phyloP scores from a whole-genome alignment of 2,888 invertebrate genomes.

The Drosophila meridionalis region DNA sequence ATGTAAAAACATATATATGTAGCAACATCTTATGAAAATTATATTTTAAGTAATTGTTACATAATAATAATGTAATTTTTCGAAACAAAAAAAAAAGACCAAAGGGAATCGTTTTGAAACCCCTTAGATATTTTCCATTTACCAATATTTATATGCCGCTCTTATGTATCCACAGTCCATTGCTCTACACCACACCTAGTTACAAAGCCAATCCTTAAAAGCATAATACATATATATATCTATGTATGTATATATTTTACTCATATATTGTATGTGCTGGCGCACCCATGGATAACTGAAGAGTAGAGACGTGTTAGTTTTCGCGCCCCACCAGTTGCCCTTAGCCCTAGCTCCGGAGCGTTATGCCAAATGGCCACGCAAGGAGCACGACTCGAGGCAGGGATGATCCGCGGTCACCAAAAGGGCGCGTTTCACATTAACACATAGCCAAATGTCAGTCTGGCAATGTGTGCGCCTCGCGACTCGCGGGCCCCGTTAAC shows the following conservation, averaged over 20 bases:
- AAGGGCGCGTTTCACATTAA: conserved; percentile 81
- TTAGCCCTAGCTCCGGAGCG: conserved; percentile 33
- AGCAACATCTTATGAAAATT: no score
- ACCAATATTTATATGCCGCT: conserved; percentile 49
- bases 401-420: conserved; percentile 77
- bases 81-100: neutral
- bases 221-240: conserved; percentile 33
- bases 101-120: conserved; percentile 18
- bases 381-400: conserved; percentile 43
- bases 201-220: conserved; percentile 75
- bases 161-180: conserved; percentile 50
- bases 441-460: conserved; percentile 56
- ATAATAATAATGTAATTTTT: conserved; percentile 11
- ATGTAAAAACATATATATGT: no score
- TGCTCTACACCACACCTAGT: conserved; percentile 69
- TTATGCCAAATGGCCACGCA: conserved; percentile 67
- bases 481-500: conserved; percentile 32
- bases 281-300: conserved; percentile 48
- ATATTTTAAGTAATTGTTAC: conserved; percentile 9
- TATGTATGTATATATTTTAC: conserved; percentile 1
- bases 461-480: conserved; percentile 21
- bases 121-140: conserved; percentile 24
- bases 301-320: conserved; percentile 63
- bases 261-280: conserved; percentile 12
- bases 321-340: conserved; percentile 65